Evolutionary conservation across 1,140 invertebrate species (phyloP).

Genomic region (Drosophila tropicalis): DNA sequence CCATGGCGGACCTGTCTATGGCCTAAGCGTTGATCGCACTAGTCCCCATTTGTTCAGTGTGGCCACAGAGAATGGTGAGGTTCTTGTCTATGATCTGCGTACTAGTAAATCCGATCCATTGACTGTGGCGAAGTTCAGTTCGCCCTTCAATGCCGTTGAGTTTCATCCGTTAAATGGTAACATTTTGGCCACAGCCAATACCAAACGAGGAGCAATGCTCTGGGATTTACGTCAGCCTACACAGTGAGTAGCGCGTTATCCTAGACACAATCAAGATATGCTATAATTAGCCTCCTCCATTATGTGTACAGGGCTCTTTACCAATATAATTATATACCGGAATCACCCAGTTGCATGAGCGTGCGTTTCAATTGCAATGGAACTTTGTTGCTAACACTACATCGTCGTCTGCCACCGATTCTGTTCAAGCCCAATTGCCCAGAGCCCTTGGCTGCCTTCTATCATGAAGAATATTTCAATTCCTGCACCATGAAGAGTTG

Average conservation of each 20-base stretch:
- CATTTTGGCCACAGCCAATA: conserved; percentile 94
- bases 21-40: conserved; percentile 92
- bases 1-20: conserved; percentile 95
- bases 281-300: background rate
- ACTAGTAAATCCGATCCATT: conserved; percentile 84
- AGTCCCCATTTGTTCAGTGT: conserved; percentile 93
- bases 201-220: conserved; percentile 92
- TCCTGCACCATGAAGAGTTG: conserved; percentile 99
- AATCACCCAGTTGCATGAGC: conserved; percentile 94
- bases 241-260: conserved; percentile 84
- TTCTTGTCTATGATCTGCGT: conserved; percentile 91
- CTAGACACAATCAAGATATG: background rate
- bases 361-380: conserved; percentile 94
- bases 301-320: conserved; percentile 85
- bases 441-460: conserved; percentile 91
- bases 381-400: conserved; percentile 90
- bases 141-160: conserved; percentile 95
- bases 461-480: conserved; percentile 96
- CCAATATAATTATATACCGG: conserved; percentile 88
- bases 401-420: conserved; percentile 92
- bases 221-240: conserved; percentile 94
- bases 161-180: conserved; percentile 93
- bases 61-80: conserved; percentile 94
- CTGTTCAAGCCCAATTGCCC: conserved; percentile 89
- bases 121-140: conserved; percentile 85